These are phyloP conservation scores for Parapsyche elsis DNA, from an alignment of 1,140 invertebrate genomes.

Conservation along the genomic window DNA sequence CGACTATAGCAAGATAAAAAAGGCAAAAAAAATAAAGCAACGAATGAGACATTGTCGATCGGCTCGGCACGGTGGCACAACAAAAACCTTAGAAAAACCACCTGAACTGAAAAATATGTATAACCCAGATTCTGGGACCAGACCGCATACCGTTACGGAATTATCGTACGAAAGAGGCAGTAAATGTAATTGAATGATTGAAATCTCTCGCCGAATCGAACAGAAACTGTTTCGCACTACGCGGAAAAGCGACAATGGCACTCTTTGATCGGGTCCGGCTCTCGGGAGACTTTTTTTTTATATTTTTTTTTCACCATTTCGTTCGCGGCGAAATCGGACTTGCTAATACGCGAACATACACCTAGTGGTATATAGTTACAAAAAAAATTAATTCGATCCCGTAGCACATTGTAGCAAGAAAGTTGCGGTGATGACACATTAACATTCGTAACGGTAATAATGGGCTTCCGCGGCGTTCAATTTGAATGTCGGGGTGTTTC, in stretches of 20 bases:
- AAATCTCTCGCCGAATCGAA: slow-evolving; percentile 22
- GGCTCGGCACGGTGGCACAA: not conserved
- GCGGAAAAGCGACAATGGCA: slow-evolving; percentile 28
- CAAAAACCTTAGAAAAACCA: slow-evolving; percentile 26
- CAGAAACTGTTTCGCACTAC: slow-evolving; percentile 25
- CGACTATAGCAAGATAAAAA: not conserved
- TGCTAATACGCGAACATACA: not conserved
- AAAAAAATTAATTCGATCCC: slow-evolving; percentile 23
- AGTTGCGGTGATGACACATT: not conserved
- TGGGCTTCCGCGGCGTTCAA: not conserved
- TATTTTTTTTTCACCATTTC: too few species aligned
- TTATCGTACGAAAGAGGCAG: slow-evolving; percentile 43
- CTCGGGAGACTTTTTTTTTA: too few species aligned
- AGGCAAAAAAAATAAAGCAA: not conserved
- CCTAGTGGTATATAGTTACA: too few species aligned
- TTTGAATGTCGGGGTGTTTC: not conserved
- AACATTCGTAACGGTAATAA: slow-evolving; percentile 20
- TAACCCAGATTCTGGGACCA: slow-evolving; percentile 39
- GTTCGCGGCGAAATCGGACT: not conserved
- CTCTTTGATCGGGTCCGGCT: slow-evolving; percentile 25
- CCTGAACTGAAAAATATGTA: slow-evolving; percentile 28
- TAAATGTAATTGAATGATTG: slow-evolving; percentile 46
- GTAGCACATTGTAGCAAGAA: not conserved
- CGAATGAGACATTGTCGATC: not conserved
- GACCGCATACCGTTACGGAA: slow-evolving; percentile 53